Conservation (phyloP, 2,888 invertebrate genomes). For the Callinectes sapidus region DNA sequence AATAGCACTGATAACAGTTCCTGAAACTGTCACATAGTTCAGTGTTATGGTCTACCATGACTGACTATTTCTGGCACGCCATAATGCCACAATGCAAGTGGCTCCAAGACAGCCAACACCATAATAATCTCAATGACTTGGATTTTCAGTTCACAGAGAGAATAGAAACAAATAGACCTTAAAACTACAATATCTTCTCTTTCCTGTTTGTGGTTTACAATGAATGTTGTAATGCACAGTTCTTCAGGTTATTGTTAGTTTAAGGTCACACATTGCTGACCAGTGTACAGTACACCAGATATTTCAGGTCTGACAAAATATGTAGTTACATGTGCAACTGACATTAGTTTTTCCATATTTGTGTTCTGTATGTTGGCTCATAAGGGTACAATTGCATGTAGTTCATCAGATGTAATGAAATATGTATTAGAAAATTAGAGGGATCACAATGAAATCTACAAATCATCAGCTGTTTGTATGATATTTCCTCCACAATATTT, state of each 20-base stretch:
- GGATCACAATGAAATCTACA: slow-evolving; percentile 37
- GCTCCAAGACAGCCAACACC: background rate
- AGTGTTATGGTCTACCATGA: background rate
- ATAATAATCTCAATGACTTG: background rate
- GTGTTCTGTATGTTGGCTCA: slow-evolving; percentile 34
- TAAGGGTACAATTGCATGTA: slow-evolving; percentile 31
- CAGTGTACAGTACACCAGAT: background rate
- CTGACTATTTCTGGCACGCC: background rate
- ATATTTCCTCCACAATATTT: background rate
- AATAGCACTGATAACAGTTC: background rate
- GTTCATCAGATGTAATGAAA: slow-evolving; percentile 31
- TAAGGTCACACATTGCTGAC: background rate
- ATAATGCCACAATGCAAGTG: background rate
- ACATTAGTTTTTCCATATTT: slow-evolving; percentile 14
- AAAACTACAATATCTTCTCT: background rate
- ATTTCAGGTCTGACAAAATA: slow-evolving; percentile 11
- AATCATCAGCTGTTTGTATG: slow-evolving; percentile 17
- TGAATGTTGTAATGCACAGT: background rate
- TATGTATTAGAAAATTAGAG: slow-evolving; percentile 29
- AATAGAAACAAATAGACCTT: background rate
- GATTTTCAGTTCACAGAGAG: background rate
- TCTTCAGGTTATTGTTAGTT: slow-evolving; percentile 5
- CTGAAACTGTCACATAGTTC: background rate
- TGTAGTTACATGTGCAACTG: background rate
- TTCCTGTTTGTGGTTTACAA: background rate